Conservation (phyloP, 2,888 invertebrate species). For the Calliphora vomitoria region DNA sequence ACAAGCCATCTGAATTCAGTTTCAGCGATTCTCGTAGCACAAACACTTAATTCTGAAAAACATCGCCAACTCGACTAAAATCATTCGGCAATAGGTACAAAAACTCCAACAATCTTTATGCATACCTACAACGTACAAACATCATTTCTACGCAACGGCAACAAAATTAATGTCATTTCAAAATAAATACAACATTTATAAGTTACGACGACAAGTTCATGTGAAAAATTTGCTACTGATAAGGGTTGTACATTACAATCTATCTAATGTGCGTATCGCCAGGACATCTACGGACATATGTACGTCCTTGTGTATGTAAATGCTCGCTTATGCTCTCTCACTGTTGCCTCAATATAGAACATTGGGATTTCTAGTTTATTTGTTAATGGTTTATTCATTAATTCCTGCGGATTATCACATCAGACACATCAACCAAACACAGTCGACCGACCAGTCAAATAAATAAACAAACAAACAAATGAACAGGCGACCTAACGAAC, state of each 20-base stretch:
- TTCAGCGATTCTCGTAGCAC: too few relatives aligned
- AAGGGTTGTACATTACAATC: conserved; percentile 62
- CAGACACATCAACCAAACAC: conserved; percentile 80
- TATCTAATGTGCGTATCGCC: not conserved
- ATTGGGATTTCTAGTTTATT: conserved; percentile 81
- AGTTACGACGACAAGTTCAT: conserved; percentile 46
- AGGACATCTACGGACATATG: not conserved
- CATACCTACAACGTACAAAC: not conserved
- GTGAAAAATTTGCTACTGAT: conserved; percentile 43
- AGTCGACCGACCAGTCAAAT: conserved; percentile 49
- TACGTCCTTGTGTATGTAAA: conserved; percentile 2
- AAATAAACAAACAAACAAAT: conserved; percentile 58
- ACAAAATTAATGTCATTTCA: conserved; percentile 43
- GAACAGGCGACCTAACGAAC: conserved; percentile 22
- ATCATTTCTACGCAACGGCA: not conserved
- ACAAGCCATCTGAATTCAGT: too few relatives aligned
- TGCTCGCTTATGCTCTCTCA: not conserved
- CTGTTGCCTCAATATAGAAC: not conserved
- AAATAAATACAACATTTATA: conserved; percentile 37
- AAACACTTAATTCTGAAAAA: too few relatives aligned
- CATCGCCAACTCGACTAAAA: too few relatives aligned
- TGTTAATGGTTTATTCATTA: conserved; percentile 84
- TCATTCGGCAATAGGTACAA: too few relatives aligned
- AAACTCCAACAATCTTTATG: too few relatives aligned
- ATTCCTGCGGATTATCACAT: conserved; percentile 84